A percentile compares a stretch with the other conserved stretches of the same genome.
These are phyloP conservation scores for Chanos chanos DNA, from an alignment of 2,797 vertebrate genomes.

Conservation along the genomic window DNA sequence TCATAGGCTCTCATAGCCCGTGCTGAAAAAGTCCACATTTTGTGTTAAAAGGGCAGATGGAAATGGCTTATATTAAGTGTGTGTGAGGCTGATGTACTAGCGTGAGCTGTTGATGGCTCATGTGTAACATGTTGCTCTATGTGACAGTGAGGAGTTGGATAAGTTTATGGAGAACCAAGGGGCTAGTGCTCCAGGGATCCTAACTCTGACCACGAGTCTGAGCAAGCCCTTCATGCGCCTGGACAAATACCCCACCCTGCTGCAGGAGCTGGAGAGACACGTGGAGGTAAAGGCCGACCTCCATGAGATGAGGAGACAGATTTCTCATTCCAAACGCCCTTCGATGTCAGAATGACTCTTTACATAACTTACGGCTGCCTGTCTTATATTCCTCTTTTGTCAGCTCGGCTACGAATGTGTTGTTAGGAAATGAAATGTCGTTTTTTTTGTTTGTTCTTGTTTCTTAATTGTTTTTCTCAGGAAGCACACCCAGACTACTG, in stretches of 20 bases:
- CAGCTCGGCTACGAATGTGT: too few species aligned
- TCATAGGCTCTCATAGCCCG: too few species aligned
- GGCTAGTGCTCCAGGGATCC: slow-evolving; percentile 81
- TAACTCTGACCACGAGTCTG: slow-evolving; percentile 91
- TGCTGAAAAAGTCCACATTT: too few species aligned
- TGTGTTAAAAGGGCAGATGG: too few species aligned
- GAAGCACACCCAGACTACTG: slow-evolving; percentile 91
- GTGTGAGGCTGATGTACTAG: too few species aligned
- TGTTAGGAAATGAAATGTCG: too few species aligned
- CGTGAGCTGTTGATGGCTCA: too few species aligned
- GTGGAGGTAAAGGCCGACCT: slow-evolving; percentile 81
- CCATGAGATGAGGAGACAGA: slow-evolving; percentile 10
- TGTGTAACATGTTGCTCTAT: too few species aligned
- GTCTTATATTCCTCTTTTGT: too few species aligned
- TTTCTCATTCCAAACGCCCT: neutral
- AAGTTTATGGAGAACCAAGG: slow-evolving; percentile 97
- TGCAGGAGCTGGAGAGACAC: slow-evolving; percentile 95
- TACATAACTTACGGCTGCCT: neutral
- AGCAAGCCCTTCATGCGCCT: slow-evolving; percentile 97
- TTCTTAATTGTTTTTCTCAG: slow-evolving; percentile 59
- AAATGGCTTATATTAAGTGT: too few species aligned
- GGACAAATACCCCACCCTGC: slow-evolving; percentile 90
- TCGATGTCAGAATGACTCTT: neutral
- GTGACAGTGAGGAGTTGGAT: slow-evolving; percentile 88
- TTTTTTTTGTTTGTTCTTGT: slow-evolving; percentile 23